Evolutionary conservation across 2,888 invertebrate species (phyloP).

Genomic region (Aporophyla nigra): DNA sequence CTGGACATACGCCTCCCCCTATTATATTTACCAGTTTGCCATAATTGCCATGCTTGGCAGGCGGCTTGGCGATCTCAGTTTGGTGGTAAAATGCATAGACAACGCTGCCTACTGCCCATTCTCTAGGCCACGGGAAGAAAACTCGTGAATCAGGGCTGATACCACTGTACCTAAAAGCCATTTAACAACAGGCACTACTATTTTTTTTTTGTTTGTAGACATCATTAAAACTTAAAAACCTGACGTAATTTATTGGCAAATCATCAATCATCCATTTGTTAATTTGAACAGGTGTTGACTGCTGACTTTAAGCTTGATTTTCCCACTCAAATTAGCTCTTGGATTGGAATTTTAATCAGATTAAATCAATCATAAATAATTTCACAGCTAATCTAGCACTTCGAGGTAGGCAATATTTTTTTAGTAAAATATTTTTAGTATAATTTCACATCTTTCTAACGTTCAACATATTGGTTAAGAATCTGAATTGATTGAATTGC

Average conservation of each 20-base stretch:
- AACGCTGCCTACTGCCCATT: too few relatives aligned
- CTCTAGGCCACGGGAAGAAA: too few relatives aligned
- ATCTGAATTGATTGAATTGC: background rate
- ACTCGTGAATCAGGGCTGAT: too few relatives aligned
- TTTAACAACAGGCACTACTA: too few relatives aligned
- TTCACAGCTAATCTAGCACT: background rate
- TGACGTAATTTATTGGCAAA: background rate
- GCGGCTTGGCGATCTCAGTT: too few relatives aligned
- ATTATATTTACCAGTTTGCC: too few relatives aligned
- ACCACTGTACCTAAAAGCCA: too few relatives aligned
- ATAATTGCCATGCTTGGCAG: too few relatives aligned
- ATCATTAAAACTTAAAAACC: background rate
- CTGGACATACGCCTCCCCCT: too few relatives aligned
- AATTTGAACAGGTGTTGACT: background rate
- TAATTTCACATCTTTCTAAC: background rate
- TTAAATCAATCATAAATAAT: slow-evolving; percentile 12
- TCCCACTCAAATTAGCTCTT: background rate
- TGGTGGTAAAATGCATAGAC: too few relatives aligned
- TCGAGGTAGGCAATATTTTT: slow-evolving; percentile 2
- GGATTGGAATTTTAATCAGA: slow-evolving; percentile 4
- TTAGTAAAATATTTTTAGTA: background rate
- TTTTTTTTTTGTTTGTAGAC: too few relatives aligned
- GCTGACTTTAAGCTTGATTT: background rate
- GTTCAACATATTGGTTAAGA: background rate
- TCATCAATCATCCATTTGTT: background rate